These are phyloP conservation scores for Nomada fucata DNA, from an alignment of 2,888 invertebrate species.

Conservation along the genomic window DNA sequence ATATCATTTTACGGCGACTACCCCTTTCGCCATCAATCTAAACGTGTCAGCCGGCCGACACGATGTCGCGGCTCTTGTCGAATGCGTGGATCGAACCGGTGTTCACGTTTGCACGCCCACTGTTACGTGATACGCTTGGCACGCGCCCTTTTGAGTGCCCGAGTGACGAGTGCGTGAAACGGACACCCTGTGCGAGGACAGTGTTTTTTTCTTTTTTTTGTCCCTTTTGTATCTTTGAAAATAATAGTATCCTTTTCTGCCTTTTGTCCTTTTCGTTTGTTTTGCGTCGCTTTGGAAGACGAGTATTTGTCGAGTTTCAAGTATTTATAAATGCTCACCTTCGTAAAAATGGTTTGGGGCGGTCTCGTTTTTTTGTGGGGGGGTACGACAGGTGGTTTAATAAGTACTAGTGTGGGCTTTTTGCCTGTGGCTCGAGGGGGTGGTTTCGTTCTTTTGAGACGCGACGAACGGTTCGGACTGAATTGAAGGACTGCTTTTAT, in stretches of 20 bases:
- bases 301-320: no score
- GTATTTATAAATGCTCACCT: no score
- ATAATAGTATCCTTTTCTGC: neutral
- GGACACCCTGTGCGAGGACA: neutral
- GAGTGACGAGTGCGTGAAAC: neutral
- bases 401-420: no score
- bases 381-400: no score
- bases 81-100: constrained; percentile 36
- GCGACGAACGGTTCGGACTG: no score
- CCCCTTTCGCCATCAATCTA: constrained; percentile 79
- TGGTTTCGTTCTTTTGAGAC: no score
- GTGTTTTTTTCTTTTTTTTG: neutral
- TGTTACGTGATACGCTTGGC: constrained; percentile 47
- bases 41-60: constrained; percentile 75
- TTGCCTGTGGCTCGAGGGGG: no score
- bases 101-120: constrained; percentile 15
- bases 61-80: constrained; percentile 69
- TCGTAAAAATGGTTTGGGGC: no score
- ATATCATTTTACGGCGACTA: constrained; percentile 75
- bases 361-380: no score
- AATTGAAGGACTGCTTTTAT: no score
- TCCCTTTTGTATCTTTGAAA: neutral
- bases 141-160: constrained; percentile 36
- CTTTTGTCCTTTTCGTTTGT: neutral
- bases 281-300: no score